phyloP scores from a whole-genome alignment of 2,113 vertebrate genomes.

The Lophura nycthemera region DNA sequence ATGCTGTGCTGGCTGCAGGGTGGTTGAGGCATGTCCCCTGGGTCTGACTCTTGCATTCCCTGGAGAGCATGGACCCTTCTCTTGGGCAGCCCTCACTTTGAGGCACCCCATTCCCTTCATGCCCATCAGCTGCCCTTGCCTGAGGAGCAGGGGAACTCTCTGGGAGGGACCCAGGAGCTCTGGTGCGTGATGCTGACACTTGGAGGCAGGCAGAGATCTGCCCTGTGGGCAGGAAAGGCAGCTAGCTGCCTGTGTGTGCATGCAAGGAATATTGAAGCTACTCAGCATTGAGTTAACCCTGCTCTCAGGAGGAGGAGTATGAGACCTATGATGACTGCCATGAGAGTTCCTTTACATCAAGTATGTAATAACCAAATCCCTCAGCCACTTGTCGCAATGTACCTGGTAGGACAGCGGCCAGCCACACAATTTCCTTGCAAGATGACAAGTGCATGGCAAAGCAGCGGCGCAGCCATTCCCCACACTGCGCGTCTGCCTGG shows the following conservation, averaged over 20 bases:
- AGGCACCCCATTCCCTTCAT: neutral
- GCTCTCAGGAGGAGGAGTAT: neutral
- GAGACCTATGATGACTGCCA: neutral
- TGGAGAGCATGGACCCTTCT: fast-evolving
- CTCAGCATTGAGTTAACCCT: neutral
- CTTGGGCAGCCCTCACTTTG: fast-evolving
- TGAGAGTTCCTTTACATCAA: neutral
- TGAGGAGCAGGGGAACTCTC: neutral
- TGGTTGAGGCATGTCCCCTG: neutral
- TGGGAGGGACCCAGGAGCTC: neutral
- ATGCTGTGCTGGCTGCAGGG: neutral
- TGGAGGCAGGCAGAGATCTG: neutral
- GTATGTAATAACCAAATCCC: neutral
- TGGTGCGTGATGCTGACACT: neutral
- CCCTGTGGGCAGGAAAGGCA: neutral
- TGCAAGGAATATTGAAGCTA: neutral
- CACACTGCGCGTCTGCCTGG: neutral
- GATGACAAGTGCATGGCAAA: neutral
- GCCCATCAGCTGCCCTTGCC: neutral
- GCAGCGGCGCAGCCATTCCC: neutral
- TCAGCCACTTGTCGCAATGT: neutral
- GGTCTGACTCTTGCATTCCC: neutral
- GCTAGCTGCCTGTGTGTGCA: neutral
- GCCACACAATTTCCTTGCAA: neutral
- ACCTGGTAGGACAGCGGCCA: neutral